Base-by-base conservation (phyloP, 2,113 vertebrate genomes). In the Cochlearius cochlearius region DNA sequence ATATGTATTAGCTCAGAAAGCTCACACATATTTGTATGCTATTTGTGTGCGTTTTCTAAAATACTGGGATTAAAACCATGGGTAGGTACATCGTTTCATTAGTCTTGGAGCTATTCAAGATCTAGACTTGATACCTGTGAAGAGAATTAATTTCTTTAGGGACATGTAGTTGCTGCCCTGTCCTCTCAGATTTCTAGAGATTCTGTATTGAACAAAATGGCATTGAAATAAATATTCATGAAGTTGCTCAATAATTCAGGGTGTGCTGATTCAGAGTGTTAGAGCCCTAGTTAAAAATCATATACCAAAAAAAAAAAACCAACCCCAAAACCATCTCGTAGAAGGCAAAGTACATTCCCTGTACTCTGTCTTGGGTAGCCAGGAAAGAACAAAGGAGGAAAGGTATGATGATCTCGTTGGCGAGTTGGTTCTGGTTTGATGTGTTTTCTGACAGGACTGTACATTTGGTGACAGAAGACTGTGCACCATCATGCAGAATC, bases 241-340 rank as follows among this genome's bases (percentile, higher is more conserved):
- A 93, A 90, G 74, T 50, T 60, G 22, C 78, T 98, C 84, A 96
- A 86, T 97, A 97, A 98, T 97, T 96, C 92, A 97, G 86, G 72
- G 72, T 72, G 39, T 79, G 68, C 71, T 83, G 79, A 86, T 95
- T 94, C 62, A 23, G 59, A 84, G 63, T 90, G 73, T 73, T 96
- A 92, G 12, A 92, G 36, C 26, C n/a, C n/a, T 72, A 22, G 36
- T 62, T 74, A 84, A 86, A 86, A 96, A 86, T 58, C 6, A 27
- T 43, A n/a, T 27, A 78, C 50, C 15, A 87, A 30, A 43, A 68
- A 73, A 16, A 87, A 30, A 68, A 73, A 74, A 27, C 5, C 13
- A 41, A 41, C 39, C 39, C 10, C 14, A 41, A 41, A 41, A 14
- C 36, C 43, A 2, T 47, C 19, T 81, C 4, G 3, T 94, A 47